Evolutionary conservation across 2,113 vertebrate genomes (phyloP), one percentile per base, ranked within the genome.

Genomic region (Mus musculus): DNA sequence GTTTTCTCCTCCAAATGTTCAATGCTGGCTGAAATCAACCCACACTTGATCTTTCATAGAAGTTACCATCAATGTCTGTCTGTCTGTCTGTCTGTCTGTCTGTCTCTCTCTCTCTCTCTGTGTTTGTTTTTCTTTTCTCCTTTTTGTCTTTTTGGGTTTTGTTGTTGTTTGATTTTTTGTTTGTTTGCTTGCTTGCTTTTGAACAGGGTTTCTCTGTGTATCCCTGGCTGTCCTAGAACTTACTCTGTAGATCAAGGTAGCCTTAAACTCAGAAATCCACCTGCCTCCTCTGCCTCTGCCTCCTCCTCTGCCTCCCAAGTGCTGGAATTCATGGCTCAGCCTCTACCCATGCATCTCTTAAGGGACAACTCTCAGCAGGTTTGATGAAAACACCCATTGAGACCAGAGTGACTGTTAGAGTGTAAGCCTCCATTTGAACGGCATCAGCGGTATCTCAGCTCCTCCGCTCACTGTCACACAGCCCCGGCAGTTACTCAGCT

Each of bases 1-100:
- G 3, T 71, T 95, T 52, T 95, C 61, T 69, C 84, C 91, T 85
- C 42, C 65, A 93, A 52, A 89, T 59, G 46, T 67, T 28, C 46
- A 80, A 30, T 11, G 69, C 20, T 8, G 20, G 33, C 81, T 78
- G n/a, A 93, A 63, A 20, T 71, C n/a, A 73, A 28, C n/a, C n/a
- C 28, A 81, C 5, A 11, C 46, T 96, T 56, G 33, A 52, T 89
- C n/a, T 61, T 90, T 85, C 63, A 88, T 24, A 84, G 56, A 39
- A 26, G 88, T 80, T n/a, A 72, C 19, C 30, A 71, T 26, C 26
- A 77, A 54, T 22, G 65, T 2, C 71, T 69, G 30, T 16, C 28
- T 65, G 4, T 14, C 67, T 69, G 65, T 71, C 33, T n/a, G 69
- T 71, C 16, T 71, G n/a, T n/a, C n/a, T n/a, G n/a, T n/a, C n/a